These are phyloP conservation scores for Orchesella flavescens DNA, from an alignment of 2,888 invertebrate genomes.

Conservation along the genomic window DNA sequence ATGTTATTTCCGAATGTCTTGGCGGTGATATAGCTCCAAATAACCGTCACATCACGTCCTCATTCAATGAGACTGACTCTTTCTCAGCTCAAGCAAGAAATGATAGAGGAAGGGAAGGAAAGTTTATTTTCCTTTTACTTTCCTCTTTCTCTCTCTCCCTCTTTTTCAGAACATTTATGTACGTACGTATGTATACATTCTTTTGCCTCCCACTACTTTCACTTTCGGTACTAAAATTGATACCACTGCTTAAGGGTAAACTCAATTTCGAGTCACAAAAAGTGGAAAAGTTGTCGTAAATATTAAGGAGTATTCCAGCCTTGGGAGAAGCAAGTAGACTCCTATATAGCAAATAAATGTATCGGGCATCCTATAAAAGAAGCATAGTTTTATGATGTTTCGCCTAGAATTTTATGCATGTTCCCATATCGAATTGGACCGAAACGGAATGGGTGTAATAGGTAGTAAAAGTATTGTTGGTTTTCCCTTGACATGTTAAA, in stretches of 20 bases:
- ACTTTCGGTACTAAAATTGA: neutral
- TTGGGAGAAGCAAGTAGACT: too few species aligned
- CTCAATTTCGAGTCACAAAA: conserved; percentile 8
- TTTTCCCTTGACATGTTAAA: neutral
- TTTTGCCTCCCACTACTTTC: too few species aligned
- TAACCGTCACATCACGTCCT: neutral
- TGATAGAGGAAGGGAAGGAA: neutral
- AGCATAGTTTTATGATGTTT: too few species aligned
- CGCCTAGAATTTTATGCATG: too few species aligned
- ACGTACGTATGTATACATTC: too few species aligned
- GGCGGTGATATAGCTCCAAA: too few species aligned
- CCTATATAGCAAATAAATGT: too few species aligned
- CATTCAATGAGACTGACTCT: neutral
- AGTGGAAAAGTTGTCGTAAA: conserved; percentile 15
- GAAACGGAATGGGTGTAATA: conserved; percentile 6
- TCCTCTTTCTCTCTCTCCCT: neutral
- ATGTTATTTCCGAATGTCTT: too few species aligned
- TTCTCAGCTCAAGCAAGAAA: neutral
- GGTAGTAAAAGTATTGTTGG: conserved; percentile 4
- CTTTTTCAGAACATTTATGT: too few species aligned
- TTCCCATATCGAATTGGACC: conserved; percentile 3
- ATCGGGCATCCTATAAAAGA: too few species aligned
- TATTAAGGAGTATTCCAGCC: neutral
- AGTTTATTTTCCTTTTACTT: neutral
- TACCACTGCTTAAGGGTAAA: conserved; percentile 1